These are phyloP conservation scores for Amblyteles armatorius DNA, from an alignment of 2,888 invertebrate genomes.

Conservation along the genomic window DNA sequence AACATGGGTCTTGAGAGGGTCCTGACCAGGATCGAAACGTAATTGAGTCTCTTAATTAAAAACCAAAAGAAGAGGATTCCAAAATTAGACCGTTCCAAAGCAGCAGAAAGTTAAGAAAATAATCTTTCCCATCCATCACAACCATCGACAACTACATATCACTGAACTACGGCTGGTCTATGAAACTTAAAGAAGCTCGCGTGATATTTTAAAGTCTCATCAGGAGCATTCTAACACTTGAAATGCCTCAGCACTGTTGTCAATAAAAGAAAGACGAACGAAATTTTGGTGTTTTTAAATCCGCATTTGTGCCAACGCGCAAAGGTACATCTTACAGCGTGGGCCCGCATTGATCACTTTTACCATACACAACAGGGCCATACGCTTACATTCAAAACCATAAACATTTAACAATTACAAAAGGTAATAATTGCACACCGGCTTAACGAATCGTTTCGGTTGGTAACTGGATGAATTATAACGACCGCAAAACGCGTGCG, in stretches of 20 bases:
- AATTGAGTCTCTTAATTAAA: too few species aligned
- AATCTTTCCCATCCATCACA: too few species aligned
- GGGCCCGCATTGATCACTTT: not conserved
- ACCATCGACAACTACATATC: not conserved
- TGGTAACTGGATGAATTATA: conserved; percentile 53
- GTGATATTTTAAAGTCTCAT: not conserved
- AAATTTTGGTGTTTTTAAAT: not conserved
- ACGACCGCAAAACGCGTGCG: conserved; percentile 60
- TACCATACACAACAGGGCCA: not conserved
- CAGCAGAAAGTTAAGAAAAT: too few species aligned
- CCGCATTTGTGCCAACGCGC: not conserved
- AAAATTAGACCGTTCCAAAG: too few species aligned
- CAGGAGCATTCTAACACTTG: not conserved
- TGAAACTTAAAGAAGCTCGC: not conserved
- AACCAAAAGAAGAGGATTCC: too few species aligned
- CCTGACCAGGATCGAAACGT: too few species aligned
- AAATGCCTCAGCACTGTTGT: not conserved
- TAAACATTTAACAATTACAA: conserved; percentile 58
- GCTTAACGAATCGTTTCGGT: conserved; percentile 61
- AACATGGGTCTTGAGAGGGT: too few species aligned
- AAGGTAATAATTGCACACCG: conserved; percentile 54
- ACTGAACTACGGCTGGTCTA: not conserved
- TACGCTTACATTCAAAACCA: conserved; percentile 1
- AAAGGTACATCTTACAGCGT: not conserved
- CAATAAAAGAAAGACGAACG: not conserved